These are phyloP conservation scores for Chironomus riparius DNA, from an alignment of 2,888 invertebrate species.

Conservation along the genomic window DNA sequence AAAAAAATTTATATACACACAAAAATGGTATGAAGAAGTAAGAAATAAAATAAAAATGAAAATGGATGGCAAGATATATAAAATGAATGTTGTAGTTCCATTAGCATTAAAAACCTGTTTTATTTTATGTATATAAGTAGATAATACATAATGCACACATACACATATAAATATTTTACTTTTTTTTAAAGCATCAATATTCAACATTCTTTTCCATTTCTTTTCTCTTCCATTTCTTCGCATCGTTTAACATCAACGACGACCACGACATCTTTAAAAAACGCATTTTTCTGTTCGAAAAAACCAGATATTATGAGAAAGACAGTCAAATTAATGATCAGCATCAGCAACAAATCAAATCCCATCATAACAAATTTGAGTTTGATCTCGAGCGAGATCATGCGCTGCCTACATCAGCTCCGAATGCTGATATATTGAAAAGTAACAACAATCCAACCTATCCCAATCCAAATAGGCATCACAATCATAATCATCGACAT, in stretches of 20 bases:
- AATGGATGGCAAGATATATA: neutral
- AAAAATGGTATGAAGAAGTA: constrained; percentile 3
- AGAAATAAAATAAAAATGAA: constrained; percentile 1
- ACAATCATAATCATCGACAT: constrained; percentile 36
- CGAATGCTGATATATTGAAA: constrained; percentile 68
- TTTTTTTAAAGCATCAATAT: constrained; percentile 16
- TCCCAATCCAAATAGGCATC: constrained; percentile 58
- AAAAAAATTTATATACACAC: neutral
- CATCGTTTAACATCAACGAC: neutral
- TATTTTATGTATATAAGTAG: neutral
- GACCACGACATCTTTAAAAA: neutral
- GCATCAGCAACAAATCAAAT: constrained; percentile 37
- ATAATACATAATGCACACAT: too few species aligned
- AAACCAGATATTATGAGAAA: constrained; percentile 27
- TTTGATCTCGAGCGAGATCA: constrained; percentile 63
- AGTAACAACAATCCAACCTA: constrained; percentile 67
- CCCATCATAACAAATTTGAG: constrained; percentile 49
- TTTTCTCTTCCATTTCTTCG: constrained; percentile 2
- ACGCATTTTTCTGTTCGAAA: neutral
- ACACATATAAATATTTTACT: neutral
- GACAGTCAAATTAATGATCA: constrained; percentile 29
- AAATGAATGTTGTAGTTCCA: constrained; percentile 21
- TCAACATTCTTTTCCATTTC: constrained; percentile 21
- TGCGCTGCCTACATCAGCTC: constrained; percentile 63
- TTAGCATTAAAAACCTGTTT: constrained; percentile 26